These are phyloP conservation scores for Zonotrichia leucophrys DNA, from an alignment of 2,113 vertebrate genomes.

Conservation along the genomic window DNA sequence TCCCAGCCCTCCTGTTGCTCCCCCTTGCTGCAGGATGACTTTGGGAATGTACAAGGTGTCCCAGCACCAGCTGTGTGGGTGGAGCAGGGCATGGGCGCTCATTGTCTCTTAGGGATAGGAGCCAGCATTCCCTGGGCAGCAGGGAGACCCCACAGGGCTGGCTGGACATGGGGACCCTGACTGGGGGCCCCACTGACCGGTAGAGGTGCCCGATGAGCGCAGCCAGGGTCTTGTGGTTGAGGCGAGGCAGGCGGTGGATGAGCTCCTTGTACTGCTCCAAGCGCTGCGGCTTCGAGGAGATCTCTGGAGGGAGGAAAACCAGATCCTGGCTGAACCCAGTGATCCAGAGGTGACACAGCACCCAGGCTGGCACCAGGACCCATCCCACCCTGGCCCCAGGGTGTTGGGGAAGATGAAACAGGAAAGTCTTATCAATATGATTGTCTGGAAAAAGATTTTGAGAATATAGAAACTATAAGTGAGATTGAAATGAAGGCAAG, in stretches of 20 bases:
- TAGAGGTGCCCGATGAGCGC: constrained; percentile 93
- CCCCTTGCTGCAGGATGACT: neutral
- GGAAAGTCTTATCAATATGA: too few relatives aligned
- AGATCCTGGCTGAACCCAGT: neutral
- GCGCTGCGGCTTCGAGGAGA: constrained; percentile 78
- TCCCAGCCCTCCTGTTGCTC: neutral
- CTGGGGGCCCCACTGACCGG: constrained; percentile 74
- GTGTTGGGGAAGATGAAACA: too few relatives aligned
- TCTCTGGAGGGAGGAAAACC: constrained; percentile 65
- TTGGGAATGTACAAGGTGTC: neutral
- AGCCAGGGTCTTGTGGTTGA: constrained; percentile 90
- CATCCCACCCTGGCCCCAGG: rapidly evolving
- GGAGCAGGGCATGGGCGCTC: neutral
- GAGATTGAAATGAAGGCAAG: too few relatives aligned
- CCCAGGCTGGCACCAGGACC: neutral
- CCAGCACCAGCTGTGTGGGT: neutral
- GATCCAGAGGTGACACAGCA: neutral
- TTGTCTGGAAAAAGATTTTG: too few relatives aligned
- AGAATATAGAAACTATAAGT: too few relatives aligned
- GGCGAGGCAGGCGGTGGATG: constrained; percentile 85
- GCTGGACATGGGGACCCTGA: neutral
- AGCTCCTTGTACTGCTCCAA: constrained; percentile 92
- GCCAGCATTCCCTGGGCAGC: neutral
- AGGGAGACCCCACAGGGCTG: neutral
- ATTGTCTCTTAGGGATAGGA: rapidly evolving